Conservation (phyloP, 1,140 invertebrate species). For the Glomeris maerens region DNA sequence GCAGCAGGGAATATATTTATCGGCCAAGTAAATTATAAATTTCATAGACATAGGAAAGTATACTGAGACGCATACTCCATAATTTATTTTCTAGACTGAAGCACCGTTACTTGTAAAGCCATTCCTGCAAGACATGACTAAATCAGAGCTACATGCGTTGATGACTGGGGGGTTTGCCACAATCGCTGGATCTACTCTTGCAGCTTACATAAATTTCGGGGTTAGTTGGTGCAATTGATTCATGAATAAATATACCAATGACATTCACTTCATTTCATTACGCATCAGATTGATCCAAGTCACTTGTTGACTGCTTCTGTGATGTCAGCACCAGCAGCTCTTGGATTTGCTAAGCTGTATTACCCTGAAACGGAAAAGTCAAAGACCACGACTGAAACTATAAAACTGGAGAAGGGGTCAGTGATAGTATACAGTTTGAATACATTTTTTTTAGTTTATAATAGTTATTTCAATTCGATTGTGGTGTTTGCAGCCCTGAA, state of each 20-base stretch:
- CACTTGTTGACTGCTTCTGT: conserved; percentile 3
- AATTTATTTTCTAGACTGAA: conserved; percentile 6
- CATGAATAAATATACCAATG: neutral
- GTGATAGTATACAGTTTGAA: neutral
- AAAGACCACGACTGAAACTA: neutral
- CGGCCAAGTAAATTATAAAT: conserved; percentile 48
- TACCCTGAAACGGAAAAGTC: conserved; percentile 9
- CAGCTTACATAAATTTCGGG: conserved; percentile 10
- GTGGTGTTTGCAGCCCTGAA: neutral
- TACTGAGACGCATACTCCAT: neutral
- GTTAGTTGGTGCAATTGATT: neutral
- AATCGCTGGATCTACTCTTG: conserved; percentile 7
- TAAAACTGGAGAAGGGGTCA: conserved; percentile 9
- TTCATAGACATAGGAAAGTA: neutral
- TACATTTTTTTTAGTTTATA: neutral
- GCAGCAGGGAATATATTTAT: conserved; percentile 79
- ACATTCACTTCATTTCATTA: neutral
- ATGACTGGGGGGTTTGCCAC: conserved; percentile 11
- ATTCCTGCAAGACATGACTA: conserved; percentile 1
- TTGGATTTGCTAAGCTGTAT: conserved; percentile 1
- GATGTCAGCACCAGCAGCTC: conserved; percentile 10
- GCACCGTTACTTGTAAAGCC: conserved; percentile 6
- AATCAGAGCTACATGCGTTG: conserved; percentile 8
- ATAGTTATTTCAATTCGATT: neutral
- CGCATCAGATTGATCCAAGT: conserved; percentile 2